Evolutionary conservation across 1,140 invertebrate genomes (phyloP), one percentile per base, ranked within the genome.

Genomic region (Drosophila sucinea): DNA sequence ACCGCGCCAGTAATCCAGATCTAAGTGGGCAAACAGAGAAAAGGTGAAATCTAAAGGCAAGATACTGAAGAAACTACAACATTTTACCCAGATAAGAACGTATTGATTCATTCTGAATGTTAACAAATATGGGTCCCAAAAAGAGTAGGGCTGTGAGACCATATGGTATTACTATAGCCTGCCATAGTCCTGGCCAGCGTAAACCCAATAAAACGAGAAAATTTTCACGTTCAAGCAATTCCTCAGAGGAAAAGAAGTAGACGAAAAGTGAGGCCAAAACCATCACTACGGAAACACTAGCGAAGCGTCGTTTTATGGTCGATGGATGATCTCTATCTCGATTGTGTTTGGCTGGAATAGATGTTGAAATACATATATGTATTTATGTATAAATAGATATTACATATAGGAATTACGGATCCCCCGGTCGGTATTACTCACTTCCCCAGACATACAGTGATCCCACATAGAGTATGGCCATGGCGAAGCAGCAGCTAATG

Each of bases 251-350:
- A 70, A 95, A 95, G 68, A 94, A 94, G 80, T 96, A 96, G 11
- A 97, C 93, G 73, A 97, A 95, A 65, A 95, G 91, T 51, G 97
- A 97, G 17, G 97, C 96, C 51, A 98, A 83, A 51, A 97, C 86
- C 92, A 96, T 95, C 92, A 98, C 96, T 64, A 96, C 92, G 70
- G 95, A 95, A 0, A 97, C 96, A 93, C 97, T 98, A 56, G 97
- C 94, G 91, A 98, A 98, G 89, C 97, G 94, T 92, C 94, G 95
- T 85, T 97, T 98, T 72, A 98, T 97, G 2, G 95, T 97, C n/a
- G 95, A 94, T 4, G 97, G 96, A 93, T 98, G 97, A 91, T 98
- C 95, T 79, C 97, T 97, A 93, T 94, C 95, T 80, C 97, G 97
- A 93, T 94, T 94, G 75, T 95, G 93, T 74, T 94, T 94, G 44